Evolutionary conservation across 2,888 invertebrate species (phyloP).

Genomic region (Nemapogon koenigi): DNA sequence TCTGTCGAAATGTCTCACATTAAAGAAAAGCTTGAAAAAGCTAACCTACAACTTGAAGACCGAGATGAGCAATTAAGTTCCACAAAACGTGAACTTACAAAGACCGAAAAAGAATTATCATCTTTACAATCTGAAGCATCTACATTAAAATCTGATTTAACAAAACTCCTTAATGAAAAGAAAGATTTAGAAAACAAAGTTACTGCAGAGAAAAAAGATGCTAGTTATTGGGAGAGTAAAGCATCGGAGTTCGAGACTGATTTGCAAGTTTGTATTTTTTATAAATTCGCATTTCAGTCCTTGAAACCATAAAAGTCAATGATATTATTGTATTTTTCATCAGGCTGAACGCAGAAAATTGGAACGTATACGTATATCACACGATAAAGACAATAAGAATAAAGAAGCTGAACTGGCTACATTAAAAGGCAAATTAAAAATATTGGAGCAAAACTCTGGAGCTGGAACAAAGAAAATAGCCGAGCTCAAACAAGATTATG

Average conservation of each 20-base stretch:
- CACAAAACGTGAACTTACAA: slow-evolving; percentile 37
- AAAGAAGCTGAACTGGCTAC: slow-evolving; percentile 80
- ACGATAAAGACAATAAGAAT: slow-evolving; percentile 78
- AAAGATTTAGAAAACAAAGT: slow-evolving; percentile 71
- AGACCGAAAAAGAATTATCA: slow-evolving; percentile 52
- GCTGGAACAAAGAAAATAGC: slow-evolving; percentile 69
- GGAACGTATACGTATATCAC: slow-evolving; percentile 70
- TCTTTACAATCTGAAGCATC: slow-evolving; percentile 42
- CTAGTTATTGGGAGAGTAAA: slow-evolving; percentile 69
- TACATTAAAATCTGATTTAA: slow-evolving; percentile 48
- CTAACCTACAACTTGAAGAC: slow-evolving; percentile 35
- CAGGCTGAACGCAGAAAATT: slow-evolving; percentile 71
- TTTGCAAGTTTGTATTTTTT: slow-evolving; percentile 48
- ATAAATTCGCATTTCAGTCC: too few species aligned
- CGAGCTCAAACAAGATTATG: slow-evolving; percentile 72
- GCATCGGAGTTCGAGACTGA: slow-evolving; percentile 67
- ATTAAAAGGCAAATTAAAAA: slow-evolving; percentile 75
- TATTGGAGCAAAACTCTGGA: slow-evolving; percentile 67
- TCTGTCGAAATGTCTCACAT: slow-evolving; percentile 55
- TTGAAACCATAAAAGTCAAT: neutral
- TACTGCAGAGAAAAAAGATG: slow-evolving; percentile 67
- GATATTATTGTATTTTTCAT: slow-evolving; percentile 13
- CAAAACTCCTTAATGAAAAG: slow-evolving; percentile 51
- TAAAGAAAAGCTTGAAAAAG: slow-evolving; percentile 47
- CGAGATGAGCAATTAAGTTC: slow-evolving; percentile 39